Evolutionary conservation across 2,888 invertebrate genomes (phyloP).

Genomic region (Holacanthella duospinosa): DNA sequence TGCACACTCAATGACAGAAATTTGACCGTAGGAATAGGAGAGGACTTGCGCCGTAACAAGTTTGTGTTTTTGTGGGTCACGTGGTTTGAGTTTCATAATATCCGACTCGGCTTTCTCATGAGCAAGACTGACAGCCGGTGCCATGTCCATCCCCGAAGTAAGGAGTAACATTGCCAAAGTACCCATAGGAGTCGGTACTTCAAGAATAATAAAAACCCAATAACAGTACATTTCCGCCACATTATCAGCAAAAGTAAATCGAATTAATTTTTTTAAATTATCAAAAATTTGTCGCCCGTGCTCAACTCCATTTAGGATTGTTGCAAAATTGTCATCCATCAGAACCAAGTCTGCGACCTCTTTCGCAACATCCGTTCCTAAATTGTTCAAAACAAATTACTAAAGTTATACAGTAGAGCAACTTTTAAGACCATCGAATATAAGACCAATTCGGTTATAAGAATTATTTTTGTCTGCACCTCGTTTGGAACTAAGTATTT

Average conservation of each 20-base stretch:
- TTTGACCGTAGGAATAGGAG: slow-evolving; percentile 25
- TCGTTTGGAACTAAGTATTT: no score
- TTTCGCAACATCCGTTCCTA: slow-evolving; percentile 64
- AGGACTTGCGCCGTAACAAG: slow-evolving; percentile 19
- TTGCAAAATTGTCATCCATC: slow-evolving; percentile 78
- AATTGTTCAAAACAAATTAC: background rate
- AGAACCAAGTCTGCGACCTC: slow-evolving; percentile 83
- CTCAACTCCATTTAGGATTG: slow-evolving; percentile 74
- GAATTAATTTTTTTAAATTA: slow-evolving; percentile 61
- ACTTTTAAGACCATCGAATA: background rate
- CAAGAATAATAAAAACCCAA: slow-evolving; percentile 17
- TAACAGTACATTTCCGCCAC: slow-evolving; percentile 24
- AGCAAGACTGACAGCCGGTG: slow-evolving; percentile 12
- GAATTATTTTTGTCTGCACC: no score
- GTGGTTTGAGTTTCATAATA: slow-evolving; percentile 20
- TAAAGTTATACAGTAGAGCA: background rate
- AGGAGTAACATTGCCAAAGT: slow-evolving; percentile 15
- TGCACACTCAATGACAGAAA: slow-evolving; percentile 44
- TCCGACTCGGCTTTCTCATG: slow-evolving; percentile 17
- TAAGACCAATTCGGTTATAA: no score
- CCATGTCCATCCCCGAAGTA: slow-evolving; percentile 13
- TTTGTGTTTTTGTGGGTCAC: slow-evolving; percentile 14
- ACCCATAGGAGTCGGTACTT: slow-evolving; percentile 17
- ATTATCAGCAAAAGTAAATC: slow-evolving; percentile 20
- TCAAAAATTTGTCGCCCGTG: slow-evolving; percentile 93